Evolutionary conservation across 2,113 vertebrate species (phyloP), one percentile per base, ranked within the genome.

Genomic region (Elgaria multicarinata): DNA sequence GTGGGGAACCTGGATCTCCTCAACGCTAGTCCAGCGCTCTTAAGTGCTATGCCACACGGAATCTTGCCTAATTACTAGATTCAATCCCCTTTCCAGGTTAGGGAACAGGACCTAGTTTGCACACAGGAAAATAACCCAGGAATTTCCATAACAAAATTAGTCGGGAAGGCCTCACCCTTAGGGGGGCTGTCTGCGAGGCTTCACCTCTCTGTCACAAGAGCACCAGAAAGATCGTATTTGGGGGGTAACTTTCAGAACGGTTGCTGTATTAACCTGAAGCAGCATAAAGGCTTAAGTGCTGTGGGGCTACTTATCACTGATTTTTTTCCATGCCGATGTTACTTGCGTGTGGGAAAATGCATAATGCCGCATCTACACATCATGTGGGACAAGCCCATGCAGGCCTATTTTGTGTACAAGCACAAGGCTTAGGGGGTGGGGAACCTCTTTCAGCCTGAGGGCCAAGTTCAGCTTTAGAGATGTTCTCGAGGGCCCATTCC

Each of bases 131-230:
- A 69, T 6, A 4, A n/a, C 6, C 31, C 33, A 53, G 44, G 33
- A 31, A 69, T 69, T 87, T 87, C 86, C 75, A 67, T 26, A 46
- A 31, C 42, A 67, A 44, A 87, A 80, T 87, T 50, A 53, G 44
- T 14, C 16, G 24, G 44, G 33, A 53, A 36, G 46, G 76, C 67
- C 55, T n/a, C 14, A 46, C n/a, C 16, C n/a, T 79, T 53, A 42
- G 16, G 33, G 26, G 39, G 79, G 24, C 53, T 42, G 46, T 20
- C 26, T 39, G 53, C 76, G 72, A 75, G 53, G 50, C 53, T 42
- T 86, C 46, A 53, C 24, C 36, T 53, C 50, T 58, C 53, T 75
- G 53, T 20, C 50, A 2, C 12, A 75, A n/a, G 39, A 39, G 42
- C 46, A 46, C 26, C 26, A 86, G 72, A 86, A 76, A 75, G 62